Conservation (phyloP, 2,797 vertebrate genomes). For the Urosaurus nigricauda region DNA sequence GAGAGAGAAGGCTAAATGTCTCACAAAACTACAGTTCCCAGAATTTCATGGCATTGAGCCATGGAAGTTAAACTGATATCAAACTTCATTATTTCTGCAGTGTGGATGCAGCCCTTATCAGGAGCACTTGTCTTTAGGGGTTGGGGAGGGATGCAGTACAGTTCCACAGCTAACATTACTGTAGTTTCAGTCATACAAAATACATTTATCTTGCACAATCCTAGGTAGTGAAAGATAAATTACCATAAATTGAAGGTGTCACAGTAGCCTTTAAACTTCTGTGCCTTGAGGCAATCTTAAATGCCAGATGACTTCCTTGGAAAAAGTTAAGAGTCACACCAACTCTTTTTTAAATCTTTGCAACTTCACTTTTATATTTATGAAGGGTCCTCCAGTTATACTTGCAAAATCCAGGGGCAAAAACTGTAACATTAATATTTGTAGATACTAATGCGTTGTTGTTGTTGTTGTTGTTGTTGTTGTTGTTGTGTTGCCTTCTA, state of each 20-base stretch:
- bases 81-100: too few relatives aligned
- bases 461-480: too few relatives aligned
- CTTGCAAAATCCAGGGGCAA: not conserved
- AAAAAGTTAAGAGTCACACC: slow-evolving; percentile 17
- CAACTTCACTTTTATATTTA: slow-evolving; percentile 27
- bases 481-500: not conserved
- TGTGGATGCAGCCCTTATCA: too few relatives aligned
- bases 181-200: slow-evolving; percentile 18
- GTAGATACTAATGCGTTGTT: not conserved
- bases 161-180: slow-evolving; percentile 7
- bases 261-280: slow-evolving; percentile 38
- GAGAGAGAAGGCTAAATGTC: too few relatives aligned
- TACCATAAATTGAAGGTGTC: slow-evolving; percentile 37
- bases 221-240: slow-evolving; percentile 21
- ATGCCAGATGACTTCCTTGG: slow-evolving; percentile 30
- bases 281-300: slow-evolving; percentile 41
- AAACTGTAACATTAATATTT: not conserved
- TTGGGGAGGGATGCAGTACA: not conserved
- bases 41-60: too few relatives aligned
- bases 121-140: not conserved
- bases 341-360: not conserved
- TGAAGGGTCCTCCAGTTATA: slow-evolving; percentile 14
- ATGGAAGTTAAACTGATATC: too few relatives aligned
- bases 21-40: too few relatives aligned
- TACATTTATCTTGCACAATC: slow-evolving; percentile 7